Percentiles rank a stretch among this genome's conserved stretches.
These are phyloP conservation scores for Butorides virescens DNA, from an alignment of 2,113 vertebrate genomes.

Conservation along the genomic window DNA sequence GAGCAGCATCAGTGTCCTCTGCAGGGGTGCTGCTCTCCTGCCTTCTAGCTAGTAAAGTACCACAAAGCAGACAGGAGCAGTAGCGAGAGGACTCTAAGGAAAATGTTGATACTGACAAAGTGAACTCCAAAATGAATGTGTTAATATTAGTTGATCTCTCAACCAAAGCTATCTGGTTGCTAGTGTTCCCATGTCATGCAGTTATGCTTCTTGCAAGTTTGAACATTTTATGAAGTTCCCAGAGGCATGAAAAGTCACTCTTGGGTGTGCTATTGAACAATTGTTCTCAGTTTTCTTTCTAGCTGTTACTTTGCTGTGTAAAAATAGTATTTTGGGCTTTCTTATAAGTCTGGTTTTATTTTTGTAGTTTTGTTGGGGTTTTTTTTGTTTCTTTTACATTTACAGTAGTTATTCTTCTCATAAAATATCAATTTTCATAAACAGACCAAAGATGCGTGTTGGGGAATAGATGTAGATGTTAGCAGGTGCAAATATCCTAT, in stretches of 20 bases:
- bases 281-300: background rate
- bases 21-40: conserved; percentile 7
- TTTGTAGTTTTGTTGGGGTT: too few relatives aligned
- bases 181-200: background rate
- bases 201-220: background rate
- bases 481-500: background rate
- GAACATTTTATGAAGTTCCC: background rate
- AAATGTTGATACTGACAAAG: background rate
- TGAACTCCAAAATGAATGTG: background rate
- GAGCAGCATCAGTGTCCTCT: background rate
- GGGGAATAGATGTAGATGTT: background rate
- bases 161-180: background rate
- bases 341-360: background rate
- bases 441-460: background rate
- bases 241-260: background rate
- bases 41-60: background rate
- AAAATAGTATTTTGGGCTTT: background rate
- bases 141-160: background rate
- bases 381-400: background rate
- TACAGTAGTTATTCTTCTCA: background rate
- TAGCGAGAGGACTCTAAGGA: background rate
- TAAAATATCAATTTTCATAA: background rate
- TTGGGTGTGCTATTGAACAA: background rate
- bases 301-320: background rate
- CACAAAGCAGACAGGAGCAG: background rate